phyloP scores from a whole-genome alignment of 2,113 vertebrate genomes.

The Myotis yumanensis region DNA sequence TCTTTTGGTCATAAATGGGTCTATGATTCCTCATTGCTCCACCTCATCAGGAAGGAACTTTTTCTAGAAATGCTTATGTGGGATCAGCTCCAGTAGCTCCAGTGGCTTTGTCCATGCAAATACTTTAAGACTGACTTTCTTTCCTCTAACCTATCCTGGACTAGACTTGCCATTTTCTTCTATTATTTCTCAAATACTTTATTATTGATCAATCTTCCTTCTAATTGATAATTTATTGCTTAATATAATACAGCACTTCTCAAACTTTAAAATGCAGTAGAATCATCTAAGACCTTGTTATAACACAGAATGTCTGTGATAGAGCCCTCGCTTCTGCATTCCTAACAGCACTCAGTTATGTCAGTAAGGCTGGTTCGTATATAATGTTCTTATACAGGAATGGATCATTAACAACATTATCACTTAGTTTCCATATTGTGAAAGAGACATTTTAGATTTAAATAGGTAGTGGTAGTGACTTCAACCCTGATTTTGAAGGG shows the following conservation, averaged over 20 bases:
- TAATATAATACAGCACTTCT: background rate
- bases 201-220: background rate
- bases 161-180: background rate
- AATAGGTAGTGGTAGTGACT: background rate
- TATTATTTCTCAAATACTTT: background rate
- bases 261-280: background rate
- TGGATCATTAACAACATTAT: background rate
- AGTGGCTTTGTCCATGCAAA: background rate
- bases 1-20: background rate
- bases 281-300: background rate
- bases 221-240: background rate
- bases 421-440: background rate
- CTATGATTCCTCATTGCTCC: background rate
- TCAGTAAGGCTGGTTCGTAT: background rate
- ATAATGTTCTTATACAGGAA: background rate
- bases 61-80: background rate
- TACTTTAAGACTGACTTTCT: background rate
- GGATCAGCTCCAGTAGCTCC: background rate
- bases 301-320: background rate
- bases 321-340: background rate
- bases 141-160: background rate
- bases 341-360: background rate
- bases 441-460: slow-evolving; percentile 6
- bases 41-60: background rate
- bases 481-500: background rate